Percentiles rank a stretch among this genome's conserved stretches.
These are phyloP conservation scores for Melinaea marsaeus DNA, from an alignment of 2,888 invertebrate species.

Conservation along the genomic window DNA sequence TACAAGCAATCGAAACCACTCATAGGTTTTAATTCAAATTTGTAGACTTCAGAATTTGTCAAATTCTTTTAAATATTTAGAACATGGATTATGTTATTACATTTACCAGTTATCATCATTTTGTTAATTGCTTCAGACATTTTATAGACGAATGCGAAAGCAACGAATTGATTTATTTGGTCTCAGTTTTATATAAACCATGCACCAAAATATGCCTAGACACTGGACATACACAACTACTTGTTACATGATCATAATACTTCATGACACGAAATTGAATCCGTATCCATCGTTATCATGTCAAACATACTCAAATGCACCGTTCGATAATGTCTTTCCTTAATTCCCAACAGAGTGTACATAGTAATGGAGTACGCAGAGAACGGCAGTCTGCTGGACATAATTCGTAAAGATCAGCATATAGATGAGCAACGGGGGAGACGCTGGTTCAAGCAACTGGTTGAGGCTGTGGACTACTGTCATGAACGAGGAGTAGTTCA, in stretches of 20 bases:
- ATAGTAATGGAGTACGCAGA: slow-evolving; percentile 91
- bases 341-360: slow-evolving; percentile 80
- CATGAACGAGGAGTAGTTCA: slow-evolving; percentile 89
- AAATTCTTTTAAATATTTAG: slow-evolving; percentile 2
- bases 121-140: too few species aligned
- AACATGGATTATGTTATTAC: too few species aligned
- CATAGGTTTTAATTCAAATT: slow-evolving; percentile 78
- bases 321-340: not conserved
- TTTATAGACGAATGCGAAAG: too few species aligned
- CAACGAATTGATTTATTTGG: too few species aligned
- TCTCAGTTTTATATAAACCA: too few species aligned
- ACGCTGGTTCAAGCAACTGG: slow-evolving; percentile 84
- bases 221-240: too few species aligned
- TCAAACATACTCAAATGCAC: too few species aligned
- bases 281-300: too few species aligned
- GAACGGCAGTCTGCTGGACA: slow-evolving; percentile 87
- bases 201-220: too few species aligned
- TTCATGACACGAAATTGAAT: too few species aligned
- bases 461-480: slow-evolving; percentile 87
- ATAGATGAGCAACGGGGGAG: slow-evolving; percentile 83
- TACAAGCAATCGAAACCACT: slow-evolving; percentile 91
- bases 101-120: too few species aligned
- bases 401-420: slow-evolving; percentile 83
- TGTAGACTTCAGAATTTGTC: slow-evolving; percentile 5
- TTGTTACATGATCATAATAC: too few species aligned